These are phyloP conservation scores for Drosophila mojavensis DNA, from an alignment of 1,140 invertebrate genomes.

Conservation along the genomic window DNA sequence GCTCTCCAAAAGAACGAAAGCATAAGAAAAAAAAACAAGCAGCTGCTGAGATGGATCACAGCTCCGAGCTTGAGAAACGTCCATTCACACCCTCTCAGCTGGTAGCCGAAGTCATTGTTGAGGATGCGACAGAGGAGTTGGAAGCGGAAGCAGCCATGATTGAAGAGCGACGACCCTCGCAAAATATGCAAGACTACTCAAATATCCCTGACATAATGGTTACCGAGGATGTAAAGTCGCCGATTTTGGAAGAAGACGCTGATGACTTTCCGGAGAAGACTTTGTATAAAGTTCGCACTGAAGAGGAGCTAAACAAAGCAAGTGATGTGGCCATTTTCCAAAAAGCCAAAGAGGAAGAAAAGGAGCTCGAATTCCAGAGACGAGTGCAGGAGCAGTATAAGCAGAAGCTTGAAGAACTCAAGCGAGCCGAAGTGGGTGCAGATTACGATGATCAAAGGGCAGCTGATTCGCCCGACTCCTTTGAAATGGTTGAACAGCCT, in stretches of 20 bases:
- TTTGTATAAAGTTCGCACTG: slow-evolving; percentile 78
- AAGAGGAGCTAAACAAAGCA: slow-evolving; percentile 76
- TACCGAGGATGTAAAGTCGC: slow-evolving; percentile 86
- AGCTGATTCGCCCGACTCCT: slow-evolving; percentile 93
- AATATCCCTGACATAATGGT: slow-evolving; percentile 89
- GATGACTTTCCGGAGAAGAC: slow-evolving; percentile 73
- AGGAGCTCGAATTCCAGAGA: slow-evolving; percentile 80
- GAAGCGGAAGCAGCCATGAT: slow-evolving; percentile 84
- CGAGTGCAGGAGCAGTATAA: slow-evolving; percentile 80
- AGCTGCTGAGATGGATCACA: slow-evolving; percentile 79
- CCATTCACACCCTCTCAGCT: slow-evolving; percentile 81
- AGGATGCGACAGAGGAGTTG: slow-evolving; percentile 86
- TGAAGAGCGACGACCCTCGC: slow-evolving; percentile 78
- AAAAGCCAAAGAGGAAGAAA: slow-evolving; percentile 66
- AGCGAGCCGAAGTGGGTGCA: slow-evolving; percentile 67
- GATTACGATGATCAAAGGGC: slow-evolving; percentile 85
- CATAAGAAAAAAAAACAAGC: slow-evolving; percentile 77
- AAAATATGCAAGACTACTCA: slow-evolving; percentile 84
- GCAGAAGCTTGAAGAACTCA: slow-evolving; percentile 84
- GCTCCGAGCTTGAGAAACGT: slow-evolving; percentile 72
- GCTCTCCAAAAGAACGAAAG: slow-evolving; percentile 74
- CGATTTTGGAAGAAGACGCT: slow-evolving; percentile 65
- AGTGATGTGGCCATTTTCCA: slow-evolving; percentile 60
- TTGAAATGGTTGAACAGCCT: slow-evolving; percentile 94
- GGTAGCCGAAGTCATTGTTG: slow-evolving; percentile 85